Evolutionary conservation across 2,113 vertebrate genomes (phyloP), one percentile per base, ranked within the genome.

Genomic region (Nannospalax galili): DNA sequence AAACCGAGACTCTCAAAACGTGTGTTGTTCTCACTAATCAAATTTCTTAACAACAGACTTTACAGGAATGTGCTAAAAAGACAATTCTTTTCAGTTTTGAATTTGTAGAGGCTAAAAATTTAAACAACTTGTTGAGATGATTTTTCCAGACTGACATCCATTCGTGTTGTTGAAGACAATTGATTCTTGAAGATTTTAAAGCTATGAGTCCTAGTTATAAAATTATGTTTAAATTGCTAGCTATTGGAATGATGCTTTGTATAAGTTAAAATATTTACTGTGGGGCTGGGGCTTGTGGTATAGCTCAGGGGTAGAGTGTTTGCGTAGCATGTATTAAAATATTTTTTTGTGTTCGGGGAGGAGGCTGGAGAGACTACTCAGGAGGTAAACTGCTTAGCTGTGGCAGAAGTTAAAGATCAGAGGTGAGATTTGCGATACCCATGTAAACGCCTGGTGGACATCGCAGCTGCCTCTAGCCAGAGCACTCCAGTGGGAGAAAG

Each of bases 1-100:
- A 94, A 96, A 94, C 30, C 42, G 85, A 88, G 28, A 85, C 60
- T 40, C 65, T 96, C 91, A 91, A 94, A 90, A 90, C 67, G 94
- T 45, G 0, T 30, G 81, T 91, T 88, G 82, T 92, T 96, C 92
- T 73, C 69, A 74, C 73, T 95, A 92, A 95, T 94, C 92, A 92
- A 92, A 90, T 94, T 88, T 92, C 7, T 84, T 88, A 95, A 81
- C 42, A 92, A 30, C 14, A 91, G 42, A 56, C 67, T 91, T 91
- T 73, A 62, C 16, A 92, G 42, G 72, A 75, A 77, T 77, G 5
- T 10, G 95, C 58, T 84, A 70, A 93, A 92, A 90, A 92, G 70
- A 94, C 32, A 92, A 56, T 26, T 2, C 7, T 28, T 58, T 90
- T 84, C 75, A 45, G 78, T 77, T 92, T 85, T 84, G 45, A 75